Evolutionary conservation across 2,113 vertebrate genomes (phyloP).

Genomic region (Gymnobelideus leadbeateri): DNA sequence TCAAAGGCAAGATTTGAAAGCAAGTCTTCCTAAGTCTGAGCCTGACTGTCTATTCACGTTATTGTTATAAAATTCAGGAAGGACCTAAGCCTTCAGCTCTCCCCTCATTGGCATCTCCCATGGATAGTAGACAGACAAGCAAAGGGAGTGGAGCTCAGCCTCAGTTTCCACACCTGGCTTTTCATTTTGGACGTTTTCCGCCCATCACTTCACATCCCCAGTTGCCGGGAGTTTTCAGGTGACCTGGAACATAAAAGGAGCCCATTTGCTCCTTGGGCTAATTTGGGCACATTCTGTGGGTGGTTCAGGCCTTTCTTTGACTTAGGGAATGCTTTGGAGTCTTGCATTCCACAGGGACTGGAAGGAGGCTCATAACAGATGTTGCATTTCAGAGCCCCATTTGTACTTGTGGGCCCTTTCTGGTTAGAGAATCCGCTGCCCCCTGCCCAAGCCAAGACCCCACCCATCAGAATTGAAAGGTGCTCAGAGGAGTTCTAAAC

Average conservation of each 20-base stretch:
- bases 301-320: conserved; percentile 32
- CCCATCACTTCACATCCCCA: no score
- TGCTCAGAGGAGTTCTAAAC: not conserved
- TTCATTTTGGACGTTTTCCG: conserved; percentile 4
- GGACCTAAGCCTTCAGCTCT: no score
- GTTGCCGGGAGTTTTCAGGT: not conserved
- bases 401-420: conserved; percentile 8
- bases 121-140: not conserved
- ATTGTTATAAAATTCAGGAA: not conserved
- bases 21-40: not conserved
- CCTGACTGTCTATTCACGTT: not conserved
- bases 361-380: not conserved
- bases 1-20: not conserved
- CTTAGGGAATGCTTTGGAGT: not conserved
- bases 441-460: not conserved
- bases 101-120: not conserved
- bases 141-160: not conserved
- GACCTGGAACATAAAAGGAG: not conserved
- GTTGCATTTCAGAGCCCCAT: not conserved
- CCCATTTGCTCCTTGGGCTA: not conserved
- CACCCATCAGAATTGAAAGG: not conserved
- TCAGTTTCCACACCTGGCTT: not conserved
- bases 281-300: not conserved
- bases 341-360: not conserved
- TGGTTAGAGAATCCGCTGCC: not conserved